Percentiles rank a stretch among this genome's conserved stretches.
Evolutionary conservation across 2,113 vertebrate genomes (phyloP).

Genomic region (Tetrao urogallus): DNA sequence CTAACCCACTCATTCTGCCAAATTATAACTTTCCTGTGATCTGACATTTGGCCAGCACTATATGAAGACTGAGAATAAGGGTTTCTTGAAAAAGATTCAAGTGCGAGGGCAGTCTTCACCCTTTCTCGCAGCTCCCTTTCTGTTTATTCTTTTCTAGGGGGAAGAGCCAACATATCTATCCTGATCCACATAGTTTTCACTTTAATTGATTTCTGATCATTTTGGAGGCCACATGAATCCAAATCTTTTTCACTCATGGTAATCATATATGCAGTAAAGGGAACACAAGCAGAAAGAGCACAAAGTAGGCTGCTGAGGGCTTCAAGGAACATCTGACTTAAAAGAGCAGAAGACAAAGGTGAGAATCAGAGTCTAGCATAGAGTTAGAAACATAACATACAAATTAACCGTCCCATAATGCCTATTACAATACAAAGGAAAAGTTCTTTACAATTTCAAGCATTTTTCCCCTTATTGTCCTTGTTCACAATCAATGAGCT

Average conservation of each 20-base stretch:
- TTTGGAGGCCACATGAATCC: not conserved
- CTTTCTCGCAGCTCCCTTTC: not conserved
- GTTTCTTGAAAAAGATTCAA: not conserved
- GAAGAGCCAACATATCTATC: not conserved
- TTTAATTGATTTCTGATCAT: not conserved
- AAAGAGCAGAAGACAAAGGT: not conserved
- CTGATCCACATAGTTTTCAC: not conserved
- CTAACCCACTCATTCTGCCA: not conserved
- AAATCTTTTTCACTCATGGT: not conserved
- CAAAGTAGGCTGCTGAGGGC: not conserved
- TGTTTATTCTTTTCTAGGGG: not conserved
- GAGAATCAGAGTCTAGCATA: not conserved
- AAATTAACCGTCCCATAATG: not conserved
- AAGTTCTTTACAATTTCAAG: not conserved
- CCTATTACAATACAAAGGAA: not conserved
- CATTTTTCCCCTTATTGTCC: not conserved
- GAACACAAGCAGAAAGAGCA: not conserved
- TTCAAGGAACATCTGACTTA: not conserved
- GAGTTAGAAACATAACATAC: not conserved
- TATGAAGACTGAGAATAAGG: not conserved
- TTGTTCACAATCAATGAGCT: not conserved
- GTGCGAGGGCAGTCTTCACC: not conserved
- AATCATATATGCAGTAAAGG: not conserved
- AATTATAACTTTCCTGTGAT: not conserved
- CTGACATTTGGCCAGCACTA: not conserved